Evolutionary conservation across 2,113 vertebrate genomes (phyloP).

Genomic region (Motacilla tschutschensis): DNA sequence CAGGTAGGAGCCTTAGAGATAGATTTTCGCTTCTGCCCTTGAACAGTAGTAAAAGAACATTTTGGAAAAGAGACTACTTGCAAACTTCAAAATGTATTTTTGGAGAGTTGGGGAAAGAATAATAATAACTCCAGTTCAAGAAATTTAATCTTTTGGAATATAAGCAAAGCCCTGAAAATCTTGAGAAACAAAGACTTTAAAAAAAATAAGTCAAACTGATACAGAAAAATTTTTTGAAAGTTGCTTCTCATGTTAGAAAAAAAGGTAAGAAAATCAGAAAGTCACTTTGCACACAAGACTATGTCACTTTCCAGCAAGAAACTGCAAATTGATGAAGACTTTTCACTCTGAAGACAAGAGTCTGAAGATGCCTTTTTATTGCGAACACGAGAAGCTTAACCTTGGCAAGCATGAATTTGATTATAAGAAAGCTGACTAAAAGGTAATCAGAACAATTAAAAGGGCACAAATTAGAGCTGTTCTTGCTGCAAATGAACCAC

Average conservation of each 20-base stretch:
- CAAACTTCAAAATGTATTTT: neutral
- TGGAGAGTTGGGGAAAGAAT: neutral
- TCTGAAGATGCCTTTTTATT: neutral
- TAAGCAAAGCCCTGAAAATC: neutral
- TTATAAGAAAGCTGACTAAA: neutral
- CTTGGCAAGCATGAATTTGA: neutral
- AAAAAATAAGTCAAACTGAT: neutral
- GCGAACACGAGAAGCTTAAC: neutral
- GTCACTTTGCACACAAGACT: neutral
- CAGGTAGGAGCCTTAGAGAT: neutral
- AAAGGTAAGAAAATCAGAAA: neutral
- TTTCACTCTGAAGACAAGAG: neutral
- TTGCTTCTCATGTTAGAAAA: neutral
- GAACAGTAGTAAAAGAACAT: neutral
- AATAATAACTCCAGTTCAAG: neutral
- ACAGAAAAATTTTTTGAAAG: neutral
- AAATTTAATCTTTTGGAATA: neutral
- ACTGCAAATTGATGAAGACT: neutral
- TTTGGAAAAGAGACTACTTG: neutral
- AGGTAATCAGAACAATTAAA: slow-evolving; percentile 15
- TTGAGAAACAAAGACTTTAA: neutral
- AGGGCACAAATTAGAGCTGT: neutral
- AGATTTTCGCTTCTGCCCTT: neutral
- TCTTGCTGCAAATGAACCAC: neutral
- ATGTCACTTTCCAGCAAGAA: neutral